Evolutionary conservation across 2,113 vertebrate species (phyloP).

Genomic region (Petroica traversi): DNA sequence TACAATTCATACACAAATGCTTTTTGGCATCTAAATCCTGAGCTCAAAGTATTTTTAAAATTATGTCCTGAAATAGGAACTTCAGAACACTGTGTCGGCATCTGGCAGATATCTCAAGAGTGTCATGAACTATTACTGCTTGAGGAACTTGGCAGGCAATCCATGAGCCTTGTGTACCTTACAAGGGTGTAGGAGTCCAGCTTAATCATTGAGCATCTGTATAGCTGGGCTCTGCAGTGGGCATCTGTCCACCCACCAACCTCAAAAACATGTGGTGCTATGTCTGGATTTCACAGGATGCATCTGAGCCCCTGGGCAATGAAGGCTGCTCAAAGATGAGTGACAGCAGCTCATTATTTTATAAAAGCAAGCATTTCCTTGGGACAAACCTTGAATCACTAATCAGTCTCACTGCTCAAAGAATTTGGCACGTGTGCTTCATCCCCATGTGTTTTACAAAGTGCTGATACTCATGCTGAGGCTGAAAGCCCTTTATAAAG

Average conservation of each 20-base stretch:
- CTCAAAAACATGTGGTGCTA: background rate
- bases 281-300: background rate
- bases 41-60: constrained; percentile 61
- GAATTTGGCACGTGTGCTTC: background rate
- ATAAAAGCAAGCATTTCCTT: background rate
- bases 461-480: background rate
- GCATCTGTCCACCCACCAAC: background rate
- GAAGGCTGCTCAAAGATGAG: background rate
- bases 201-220: constrained; percentile 22
- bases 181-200: constrained; percentile 21
- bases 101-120: constrained; percentile 64
- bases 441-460: constrained; percentile 4
- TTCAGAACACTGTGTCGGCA: constrained; percentile 45
- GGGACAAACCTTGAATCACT: background rate
- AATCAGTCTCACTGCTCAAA: background rate
- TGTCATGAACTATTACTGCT: constrained; percentile 55
- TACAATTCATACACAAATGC: constrained; percentile 46
- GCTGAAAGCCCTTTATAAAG: constrained; percentile 17
- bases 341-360: background rate
- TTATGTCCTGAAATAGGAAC: constrained; percentile 66
- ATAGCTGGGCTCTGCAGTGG: background rate
- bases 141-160: constrained; percentile 57
- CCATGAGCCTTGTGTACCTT: constrained; percentile 17
- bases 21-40: constrained; percentile 55
- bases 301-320: background rate